A percentile compares a stretch with the other conserved stretches of the same genome.
Evolutionary conservation across 2,888 invertebrate species (phyloP).

Genomic region (Caenorhabditis imperialis): DNA sequence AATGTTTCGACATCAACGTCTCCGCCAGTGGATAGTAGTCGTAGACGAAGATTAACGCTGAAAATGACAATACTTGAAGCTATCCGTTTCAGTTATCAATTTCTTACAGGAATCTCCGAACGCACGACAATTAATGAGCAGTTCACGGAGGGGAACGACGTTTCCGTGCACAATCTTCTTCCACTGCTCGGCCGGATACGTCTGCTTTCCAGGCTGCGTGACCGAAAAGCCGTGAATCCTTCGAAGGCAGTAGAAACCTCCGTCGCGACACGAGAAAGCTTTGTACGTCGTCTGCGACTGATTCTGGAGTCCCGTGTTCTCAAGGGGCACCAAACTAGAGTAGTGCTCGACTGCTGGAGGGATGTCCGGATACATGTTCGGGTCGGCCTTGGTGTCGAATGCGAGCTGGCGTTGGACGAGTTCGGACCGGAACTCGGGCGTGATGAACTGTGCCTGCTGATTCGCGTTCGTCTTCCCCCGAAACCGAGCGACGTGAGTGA

Average conservation of each 20-base stretch:
- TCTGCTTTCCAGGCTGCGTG: constrained; percentile 86
- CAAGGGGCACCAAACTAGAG: constrained; percentile 63
- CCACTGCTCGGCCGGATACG: constrained; percentile 92
- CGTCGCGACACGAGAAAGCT: constrained; percentile 63
- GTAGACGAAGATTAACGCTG: constrained; percentile 95
- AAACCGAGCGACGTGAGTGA: constrained; percentile 61
- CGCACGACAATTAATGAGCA: constrained; percentile 90
- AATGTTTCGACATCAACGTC: constrained; percentile 89
- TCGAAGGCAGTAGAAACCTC: constrained; percentile 64
- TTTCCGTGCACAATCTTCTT: constrained; percentile 92
- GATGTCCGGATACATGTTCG: constrained; percentile 53
- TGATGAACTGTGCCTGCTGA: constrained; percentile 62
- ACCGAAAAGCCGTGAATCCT: constrained; percentile 82
- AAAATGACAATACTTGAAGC: too few relatives aligned
- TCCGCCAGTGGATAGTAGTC: constrained; percentile 93
- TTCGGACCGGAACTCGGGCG: constrained; percentile 64
- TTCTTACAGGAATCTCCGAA: constrained; percentile 95
- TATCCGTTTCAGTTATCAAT: too few relatives aligned
- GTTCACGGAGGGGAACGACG: constrained; percentile 91
- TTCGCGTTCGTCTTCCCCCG: constrained; percentile 60
- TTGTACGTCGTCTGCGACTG: constrained; percentile 57
- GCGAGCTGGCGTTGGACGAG: constrained; percentile 66
- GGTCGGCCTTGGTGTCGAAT: constrained; percentile 60
- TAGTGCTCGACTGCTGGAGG: constrained; percentile 65
- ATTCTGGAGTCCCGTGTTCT: constrained; percentile 40